Evolutionary conservation across 2,888 invertebrate genomes (phyloP).

Genomic region (Phortica okadai): DNA sequence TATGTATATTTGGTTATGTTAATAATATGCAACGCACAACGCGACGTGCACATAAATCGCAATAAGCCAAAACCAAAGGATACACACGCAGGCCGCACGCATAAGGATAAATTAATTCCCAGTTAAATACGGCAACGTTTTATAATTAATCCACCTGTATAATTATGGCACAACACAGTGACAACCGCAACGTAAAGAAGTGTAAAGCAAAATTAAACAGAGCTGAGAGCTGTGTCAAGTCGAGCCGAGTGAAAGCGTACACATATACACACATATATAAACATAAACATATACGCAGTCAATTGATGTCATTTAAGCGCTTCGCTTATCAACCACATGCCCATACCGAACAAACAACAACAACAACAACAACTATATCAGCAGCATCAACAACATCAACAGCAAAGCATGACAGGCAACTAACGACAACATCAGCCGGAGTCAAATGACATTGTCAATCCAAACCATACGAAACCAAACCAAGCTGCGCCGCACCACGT

Average conservation of each 20-base stretch:
- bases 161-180: conserved; percentile 56
- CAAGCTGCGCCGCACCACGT: neutral
- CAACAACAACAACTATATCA: conserved; percentile 11
- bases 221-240: too few relatives aligned
- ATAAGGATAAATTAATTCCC: conserved; percentile 62
- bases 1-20: neutral
- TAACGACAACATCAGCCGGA: neutral
- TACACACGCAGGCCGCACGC: neutral
- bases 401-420: neutral
- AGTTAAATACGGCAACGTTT: conserved; percentile 66
- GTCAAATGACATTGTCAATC: conserved; percentile 10
- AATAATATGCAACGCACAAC: conserved; percentile 4
- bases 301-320: conserved; percentile 65
- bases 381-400: conserved; percentile 14
- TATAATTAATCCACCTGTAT: conserved; percentile 71
- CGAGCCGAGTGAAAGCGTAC: neutral
- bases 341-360: conserved; percentile 38
- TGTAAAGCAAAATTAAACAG: too few relatives aligned
- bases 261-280: conserved; percentile 7
- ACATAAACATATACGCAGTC: conserved; percentile 54
- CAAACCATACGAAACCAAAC: conserved; percentile 3
- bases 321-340: conserved; percentile 27
- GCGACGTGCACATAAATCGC: neutral
- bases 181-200: conserved; percentile 39
- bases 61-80: neutral